Base-by-base conservation (phyloP, 2,113 vertebrate species). In the Acanthochromis polyacanthus region DNA sequence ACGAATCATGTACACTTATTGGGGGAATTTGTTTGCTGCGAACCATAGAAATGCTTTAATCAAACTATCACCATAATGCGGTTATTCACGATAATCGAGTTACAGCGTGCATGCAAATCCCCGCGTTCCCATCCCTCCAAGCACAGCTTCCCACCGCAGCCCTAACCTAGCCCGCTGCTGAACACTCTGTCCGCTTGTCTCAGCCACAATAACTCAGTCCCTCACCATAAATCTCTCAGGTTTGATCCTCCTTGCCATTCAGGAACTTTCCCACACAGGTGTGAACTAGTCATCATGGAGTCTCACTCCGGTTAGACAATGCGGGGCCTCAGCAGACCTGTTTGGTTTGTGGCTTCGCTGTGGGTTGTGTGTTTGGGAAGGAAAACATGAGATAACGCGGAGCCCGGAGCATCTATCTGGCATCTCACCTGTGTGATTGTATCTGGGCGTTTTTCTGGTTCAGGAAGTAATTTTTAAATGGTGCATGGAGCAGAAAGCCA, bases 251-350 rank as follows among this genome's bases (percentile, higher is more conserved):
- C 30, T 36, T 53, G 85, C 84, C 85, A 63, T 83, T 78, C 80
- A 69, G 85, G 75, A 83, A 73, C 71, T 84, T 87, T 90, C 75
- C 74, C 85, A 92, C 80, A 71, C 84, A 91, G 91, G 91, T 89
- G 91, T 80, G 82, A 92, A 78, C 80, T 79, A 83, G 88, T 90
- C 89, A 88, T 87, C 58, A n/a, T 11, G 55, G 81, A 72, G 88
- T 92, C 89, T 85, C 83, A 63, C 76, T 85, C 59, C 17, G 61
- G 65, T 82, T 70, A 78, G 85, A 92, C 84, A 83, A 89, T 90
- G 88, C 71, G 48, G 89, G 82, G 73, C 71, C 86, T 91, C 73
- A 82, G 70, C 89, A 71, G 83, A 91, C 89, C 91, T 86, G 89
- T 90, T 91, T 83, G 88, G 74, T 85, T 77, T 83, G 86, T 87